Conservation (phyloP, 2,113 vertebrate genomes). For the Sinocyclocheilus anshuiensis region DNA sequence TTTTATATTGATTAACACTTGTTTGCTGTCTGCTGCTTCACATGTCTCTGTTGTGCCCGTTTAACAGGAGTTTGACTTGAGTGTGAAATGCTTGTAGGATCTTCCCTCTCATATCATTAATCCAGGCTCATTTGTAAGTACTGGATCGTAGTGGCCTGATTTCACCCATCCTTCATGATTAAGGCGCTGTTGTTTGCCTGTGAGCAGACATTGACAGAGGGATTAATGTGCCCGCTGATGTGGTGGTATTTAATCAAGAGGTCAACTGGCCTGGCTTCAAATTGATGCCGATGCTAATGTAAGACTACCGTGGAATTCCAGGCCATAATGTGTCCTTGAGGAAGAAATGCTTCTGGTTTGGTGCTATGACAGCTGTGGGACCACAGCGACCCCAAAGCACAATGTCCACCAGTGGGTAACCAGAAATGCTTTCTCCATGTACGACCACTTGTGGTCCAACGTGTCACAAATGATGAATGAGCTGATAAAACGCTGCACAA, state of each 20-base stretch:
- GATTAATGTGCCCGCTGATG: background rate
- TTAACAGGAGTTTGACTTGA: background rate
- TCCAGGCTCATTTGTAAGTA: background rate
- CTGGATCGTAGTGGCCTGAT: background rate
- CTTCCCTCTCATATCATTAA: background rate
- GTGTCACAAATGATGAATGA: slow-evolving; percentile 34
- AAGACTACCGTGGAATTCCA: background rate
- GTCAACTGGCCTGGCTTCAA: background rate
- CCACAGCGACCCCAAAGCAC: slow-evolving; percentile 1
- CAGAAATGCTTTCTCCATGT: slow-evolving; percentile 26
- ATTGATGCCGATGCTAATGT: background rate
- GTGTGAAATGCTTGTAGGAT: background rate
- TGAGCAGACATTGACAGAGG: background rate
- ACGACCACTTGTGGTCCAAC: slow-evolving; percentile 1
- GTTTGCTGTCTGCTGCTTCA: background rate
- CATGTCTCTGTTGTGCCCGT: background rate
- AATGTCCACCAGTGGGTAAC: slow-evolving; percentile 10
- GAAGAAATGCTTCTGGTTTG: slow-evolving; percentile 33
- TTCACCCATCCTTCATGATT: slow-evolving; percentile 17
- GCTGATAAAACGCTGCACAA: background rate
- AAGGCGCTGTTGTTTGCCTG: background rate
- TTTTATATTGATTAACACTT: background rate
- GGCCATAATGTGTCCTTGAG: background rate
- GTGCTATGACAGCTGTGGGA: slow-evolving; percentile 3
- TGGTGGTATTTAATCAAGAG: background rate